Evolutionary conservation across 2,797 vertebrate species (phyloP).

Genomic region (Telmatherina bonti): DNA sequence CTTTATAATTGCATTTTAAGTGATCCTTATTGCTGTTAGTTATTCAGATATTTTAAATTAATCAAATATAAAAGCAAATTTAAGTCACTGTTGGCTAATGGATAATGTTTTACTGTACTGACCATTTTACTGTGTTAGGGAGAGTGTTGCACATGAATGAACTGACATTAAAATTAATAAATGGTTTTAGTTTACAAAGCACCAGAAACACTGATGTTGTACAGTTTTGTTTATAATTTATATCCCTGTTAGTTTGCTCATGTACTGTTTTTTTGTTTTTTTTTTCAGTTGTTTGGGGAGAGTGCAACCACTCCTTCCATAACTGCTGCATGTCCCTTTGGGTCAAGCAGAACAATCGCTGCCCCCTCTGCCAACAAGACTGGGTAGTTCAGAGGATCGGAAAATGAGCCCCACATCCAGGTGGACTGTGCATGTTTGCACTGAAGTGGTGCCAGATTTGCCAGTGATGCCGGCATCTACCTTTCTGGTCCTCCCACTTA

Average conservation of each 20-base stretch:
- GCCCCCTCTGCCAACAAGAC: slow-evolving; percentile 98
- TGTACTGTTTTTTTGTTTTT: slow-evolving; percentile 28
- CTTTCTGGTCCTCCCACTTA: slow-evolving; percentile 37
- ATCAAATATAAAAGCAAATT: no score
- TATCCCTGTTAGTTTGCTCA: background rate
- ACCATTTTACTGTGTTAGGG: no score
- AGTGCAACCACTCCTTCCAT: slow-evolving; percentile 99
- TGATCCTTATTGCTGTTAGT: no score
- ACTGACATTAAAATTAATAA: no score
- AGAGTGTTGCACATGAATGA: no score
- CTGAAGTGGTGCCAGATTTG: slow-evolving; percentile 46
- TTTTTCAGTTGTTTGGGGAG: slow-evolving; percentile 96
- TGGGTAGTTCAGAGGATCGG: slow-evolving; percentile 99
- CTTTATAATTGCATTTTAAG: no score
- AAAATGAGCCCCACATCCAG: slow-evolving; percentile 83
- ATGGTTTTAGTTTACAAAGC: no score
- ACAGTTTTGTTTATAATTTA: background rate
- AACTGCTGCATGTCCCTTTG: slow-evolving; percentile 99
- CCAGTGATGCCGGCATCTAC: slow-evolving; percentile 45
- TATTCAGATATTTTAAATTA: no score
- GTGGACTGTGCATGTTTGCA: slow-evolving; percentile 27
- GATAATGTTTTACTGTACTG: background rate
- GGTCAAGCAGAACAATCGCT: slow-evolving; percentile 99
- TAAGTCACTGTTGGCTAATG: background rate
- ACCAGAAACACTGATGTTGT: no score